Percentiles rank a stretch among this genome's conserved stretches.
These are phyloP conservation scores for Phortica variegata DNA, from an alignment of 1,140 invertebrate genomes.

Conservation along the genomic window DNA sequence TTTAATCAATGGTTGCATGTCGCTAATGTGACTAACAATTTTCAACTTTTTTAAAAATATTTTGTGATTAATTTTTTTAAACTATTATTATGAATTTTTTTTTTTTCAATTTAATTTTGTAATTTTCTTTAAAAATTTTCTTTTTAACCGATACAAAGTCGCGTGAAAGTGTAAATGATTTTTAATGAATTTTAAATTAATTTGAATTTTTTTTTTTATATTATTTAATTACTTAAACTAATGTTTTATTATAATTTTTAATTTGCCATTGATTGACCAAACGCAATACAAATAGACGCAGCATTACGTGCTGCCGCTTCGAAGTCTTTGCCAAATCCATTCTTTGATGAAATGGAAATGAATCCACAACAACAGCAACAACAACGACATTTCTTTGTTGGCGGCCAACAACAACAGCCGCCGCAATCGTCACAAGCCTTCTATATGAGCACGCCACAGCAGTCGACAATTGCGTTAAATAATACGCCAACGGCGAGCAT, in stretches of 20 bases:
- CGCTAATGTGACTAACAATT: too few species aligned
- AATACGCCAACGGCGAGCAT: slow-evolving; percentile 5
- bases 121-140: neutral
- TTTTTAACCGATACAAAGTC: neutral
- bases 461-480: slow-evolving; percentile 2
- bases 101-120: too few species aligned
- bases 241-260: slow-evolving; percentile 16
- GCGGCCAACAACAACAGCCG: slow-evolving; percentile 16
- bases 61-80: too few species aligned
- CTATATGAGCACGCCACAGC: neutral
- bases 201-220: neutral
- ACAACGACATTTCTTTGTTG: slow-evolving; percentile 17
- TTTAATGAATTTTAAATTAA: neutral
- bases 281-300: slow-evolving; percentile 26
- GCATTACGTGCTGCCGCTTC: slow-evolving; percentile 11
- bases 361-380: slow-evolving; percentile 25
- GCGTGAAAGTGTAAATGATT: neutral
- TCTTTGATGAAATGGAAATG: slow-evolving; percentile 42
- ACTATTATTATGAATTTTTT: too few species aligned
- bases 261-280: slow-evolving; percentile 12
- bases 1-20: too few species aligned
- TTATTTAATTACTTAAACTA: neutral
- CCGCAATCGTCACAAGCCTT: neutral
- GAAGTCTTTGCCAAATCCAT: slow-evolving; percentile 46
- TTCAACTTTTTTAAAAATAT: too few species aligned